These are phyloP conservation scores for Encarsia formosa DNA, from an alignment of 2,888 invertebrate species.

Conservation along the genomic window DNA sequence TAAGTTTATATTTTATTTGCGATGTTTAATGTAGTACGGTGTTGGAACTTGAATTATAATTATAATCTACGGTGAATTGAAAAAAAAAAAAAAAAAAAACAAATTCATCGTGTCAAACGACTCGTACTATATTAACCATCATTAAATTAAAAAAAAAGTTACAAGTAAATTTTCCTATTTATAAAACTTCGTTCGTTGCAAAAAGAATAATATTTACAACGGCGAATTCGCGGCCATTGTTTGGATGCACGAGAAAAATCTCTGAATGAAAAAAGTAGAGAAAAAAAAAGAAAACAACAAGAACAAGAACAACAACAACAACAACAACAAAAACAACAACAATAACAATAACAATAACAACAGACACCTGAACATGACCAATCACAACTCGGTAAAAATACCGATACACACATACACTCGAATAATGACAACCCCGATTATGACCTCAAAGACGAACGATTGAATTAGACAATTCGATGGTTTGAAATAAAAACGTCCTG, in stretches of 20 bases:
- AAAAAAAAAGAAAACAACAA: slow-evolving; percentile 16
- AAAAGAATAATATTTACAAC: slow-evolving; percentile 17
- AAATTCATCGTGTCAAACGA: too few relatives aligned
- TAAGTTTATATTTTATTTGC: too few relatives aligned
- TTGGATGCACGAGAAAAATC: slow-evolving; percentile 39
- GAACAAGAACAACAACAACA: too few relatives aligned
- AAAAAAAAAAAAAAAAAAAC: too few relatives aligned
- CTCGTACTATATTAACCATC: too few relatives aligned
- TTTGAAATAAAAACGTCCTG: slow-evolving; percentile 21
- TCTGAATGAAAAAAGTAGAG: slow-evolving; percentile 22
- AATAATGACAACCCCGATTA: slow-evolving; percentile 21
- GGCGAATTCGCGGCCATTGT: slow-evolving; percentile 45
- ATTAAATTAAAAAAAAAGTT: too few relatives aligned
- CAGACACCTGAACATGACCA: slow-evolving; percentile 26
- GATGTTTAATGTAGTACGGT: too few relatives aligned
- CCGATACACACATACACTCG: slow-evolving; percentile 22
- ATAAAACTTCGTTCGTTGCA: slow-evolving; percentile 24
- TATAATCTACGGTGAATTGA: too few relatives aligned
- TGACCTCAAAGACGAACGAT: slow-evolving; percentile 6
- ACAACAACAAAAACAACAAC: too few relatives aligned
- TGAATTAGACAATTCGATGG: slow-evolving; percentile 7
- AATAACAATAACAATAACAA: background rate
- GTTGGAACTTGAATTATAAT: too few relatives aligned
- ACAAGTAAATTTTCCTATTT: slow-evolving; percentile 15
- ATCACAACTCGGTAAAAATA: slow-evolving; percentile 21